Conservation (phyloP, 2,888 invertebrate species). For the Germaria angustata region DNA sequence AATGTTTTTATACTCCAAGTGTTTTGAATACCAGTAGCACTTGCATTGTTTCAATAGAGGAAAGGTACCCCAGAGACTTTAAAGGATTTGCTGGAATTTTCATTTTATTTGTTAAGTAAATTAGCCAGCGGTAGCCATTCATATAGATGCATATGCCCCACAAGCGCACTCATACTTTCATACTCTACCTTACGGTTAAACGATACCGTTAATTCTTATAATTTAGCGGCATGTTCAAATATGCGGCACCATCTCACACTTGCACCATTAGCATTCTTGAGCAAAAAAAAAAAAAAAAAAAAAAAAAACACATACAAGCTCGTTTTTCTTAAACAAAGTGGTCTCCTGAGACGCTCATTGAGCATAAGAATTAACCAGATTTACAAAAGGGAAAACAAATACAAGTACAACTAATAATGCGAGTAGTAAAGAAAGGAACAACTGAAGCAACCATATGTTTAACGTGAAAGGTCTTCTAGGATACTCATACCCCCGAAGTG, state of each 20-base stretch:
- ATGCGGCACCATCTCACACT: slow-evolving; percentile 51
- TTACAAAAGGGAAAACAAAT: slow-evolving; percentile 52
- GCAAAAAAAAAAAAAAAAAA: not conserved
- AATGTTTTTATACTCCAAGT: not conserved
- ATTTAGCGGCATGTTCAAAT: slow-evolving; percentile 69
- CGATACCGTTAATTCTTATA: slow-evolving; percentile 69
- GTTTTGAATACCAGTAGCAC: slow-evolving; percentile 57
- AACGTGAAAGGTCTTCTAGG: slow-evolving; percentile 9
- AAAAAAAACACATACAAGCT: slow-evolving; percentile 13
- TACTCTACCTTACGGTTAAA: slow-evolving; percentile 59
- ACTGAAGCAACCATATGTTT: slow-evolving; percentile 25
- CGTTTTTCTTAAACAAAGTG: slow-evolving; percentile 59
- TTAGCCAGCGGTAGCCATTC: slow-evolving; percentile 43
- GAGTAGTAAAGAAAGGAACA: not conserved
- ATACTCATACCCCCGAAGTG: slow-evolving; percentile 58
- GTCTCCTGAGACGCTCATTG: slow-evolving; percentile 58
- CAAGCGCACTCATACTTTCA: not conserved
- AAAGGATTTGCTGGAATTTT: slow-evolving; percentile 28
- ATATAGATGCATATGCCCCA: not conserved
- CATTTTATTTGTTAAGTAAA: slow-evolving; percentile 21
- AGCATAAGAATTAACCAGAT: slow-evolving; percentile 38
- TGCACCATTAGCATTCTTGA: slow-evolving; percentile 22
- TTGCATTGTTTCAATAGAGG: slow-evolving; percentile 24
- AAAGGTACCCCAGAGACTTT: slow-evolving; percentile 50
- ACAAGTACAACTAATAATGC: not conserved